Conservation (phyloP, 2,888 invertebrate genomes). For the Cosmopolites sordidus region DNA sequence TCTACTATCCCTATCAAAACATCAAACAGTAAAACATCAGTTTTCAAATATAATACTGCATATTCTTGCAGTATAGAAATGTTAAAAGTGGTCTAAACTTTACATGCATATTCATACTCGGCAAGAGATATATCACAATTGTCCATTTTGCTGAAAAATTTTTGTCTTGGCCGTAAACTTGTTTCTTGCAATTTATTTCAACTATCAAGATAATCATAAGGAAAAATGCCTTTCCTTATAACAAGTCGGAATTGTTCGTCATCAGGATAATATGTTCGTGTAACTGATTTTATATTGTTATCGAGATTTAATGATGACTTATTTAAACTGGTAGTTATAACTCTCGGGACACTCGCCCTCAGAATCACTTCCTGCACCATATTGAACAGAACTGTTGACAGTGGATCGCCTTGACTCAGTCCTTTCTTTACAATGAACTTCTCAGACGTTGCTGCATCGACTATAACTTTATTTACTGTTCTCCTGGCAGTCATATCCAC, state of each 20-base stretch:
- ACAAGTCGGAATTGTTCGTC: constrained; percentile 25
- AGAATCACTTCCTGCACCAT: no score
- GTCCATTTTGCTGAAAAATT: constrained; percentile 30
- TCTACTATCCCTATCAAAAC: no score
- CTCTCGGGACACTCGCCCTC: no score
- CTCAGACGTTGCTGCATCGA: no score
- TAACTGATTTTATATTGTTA: constrained; percentile 21
- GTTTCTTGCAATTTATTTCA: constrained; percentile 26
- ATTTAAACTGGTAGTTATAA: constrained; percentile 31
- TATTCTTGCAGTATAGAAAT: constrained; percentile 36
- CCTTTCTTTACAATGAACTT: no score
- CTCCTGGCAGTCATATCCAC: no score
- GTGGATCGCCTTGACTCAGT: no score
- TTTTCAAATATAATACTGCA: constrained; percentile 28
- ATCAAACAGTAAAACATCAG: constrained; percentile 23
- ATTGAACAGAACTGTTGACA: no score
- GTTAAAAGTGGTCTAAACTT: constrained; percentile 35
- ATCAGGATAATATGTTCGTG: constrained; percentile 13
- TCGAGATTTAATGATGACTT: constrained; percentile 29
- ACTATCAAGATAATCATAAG: constrained; percentile 34
- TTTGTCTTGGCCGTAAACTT: constrained; percentile 26
- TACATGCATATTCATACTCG: constrained; percentile 37
- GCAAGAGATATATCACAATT: constrained; percentile 26
- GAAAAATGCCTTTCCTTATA: constrained; percentile 38
- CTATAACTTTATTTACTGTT: no score